phyloP scores from a whole-genome alignment of 2,797 vertebrate genomes.

The Champsocephalus esox region DNA sequence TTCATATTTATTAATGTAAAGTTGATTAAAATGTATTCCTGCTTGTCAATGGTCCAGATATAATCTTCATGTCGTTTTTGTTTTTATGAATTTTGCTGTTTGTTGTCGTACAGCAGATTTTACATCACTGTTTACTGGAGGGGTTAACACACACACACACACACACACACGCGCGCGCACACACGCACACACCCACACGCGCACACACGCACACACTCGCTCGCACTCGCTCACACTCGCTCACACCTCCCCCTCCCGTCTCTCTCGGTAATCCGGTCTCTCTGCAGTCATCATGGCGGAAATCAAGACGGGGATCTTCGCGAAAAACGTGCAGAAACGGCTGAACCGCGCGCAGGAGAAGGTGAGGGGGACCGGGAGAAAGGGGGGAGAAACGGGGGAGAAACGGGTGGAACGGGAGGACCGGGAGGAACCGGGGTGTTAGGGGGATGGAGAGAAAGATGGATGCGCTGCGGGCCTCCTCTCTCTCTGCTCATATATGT shows the following conservation, averaged over 20 bases:
- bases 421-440: no score
- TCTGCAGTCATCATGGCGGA: conserved; percentile 90
- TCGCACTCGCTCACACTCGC: conserved; percentile 12
- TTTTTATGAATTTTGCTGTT: no score
- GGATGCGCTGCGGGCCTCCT: conserved; percentile 23
- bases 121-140: no score
- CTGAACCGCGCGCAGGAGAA: conserved; percentile 95
- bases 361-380: conserved; percentile 76
- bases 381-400: neutral
- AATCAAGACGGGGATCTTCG: conserved; percentile 96
- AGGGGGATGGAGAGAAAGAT: neutral
- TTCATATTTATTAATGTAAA: no score
- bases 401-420: neutral
- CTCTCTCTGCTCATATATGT: neutral
- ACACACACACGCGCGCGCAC: neutral
- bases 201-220: neutral
- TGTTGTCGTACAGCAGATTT: no score
- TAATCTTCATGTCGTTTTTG: no score
- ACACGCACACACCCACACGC: neutral
- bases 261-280: conserved; percentile 50
- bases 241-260: conserved; percentile 20
- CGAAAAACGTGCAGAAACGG: conserved; percentile 96
- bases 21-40: no score
- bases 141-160: neutral
- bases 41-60: no score